Conservation (phyloP, 2,888 invertebrate genomes). For the Melangyna quadrimaculata region DNA sequence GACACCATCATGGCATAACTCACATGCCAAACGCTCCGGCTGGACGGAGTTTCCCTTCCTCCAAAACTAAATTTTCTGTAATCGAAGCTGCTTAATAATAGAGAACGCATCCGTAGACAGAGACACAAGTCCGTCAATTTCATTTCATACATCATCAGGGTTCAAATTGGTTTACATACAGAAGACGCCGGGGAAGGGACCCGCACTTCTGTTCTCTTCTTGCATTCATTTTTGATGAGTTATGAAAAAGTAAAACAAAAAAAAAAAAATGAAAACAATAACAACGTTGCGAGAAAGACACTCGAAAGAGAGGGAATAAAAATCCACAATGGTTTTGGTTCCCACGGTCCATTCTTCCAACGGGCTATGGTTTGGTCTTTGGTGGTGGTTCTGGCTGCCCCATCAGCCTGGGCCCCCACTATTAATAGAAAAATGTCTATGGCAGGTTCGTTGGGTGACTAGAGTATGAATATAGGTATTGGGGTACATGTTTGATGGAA, state of each 20-base stretch:
- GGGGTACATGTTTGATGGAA: slow-evolving; percentile 43
- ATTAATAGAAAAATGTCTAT: slow-evolving; percentile 48
- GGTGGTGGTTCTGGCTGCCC: not conserved
- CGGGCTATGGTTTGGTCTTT: slow-evolving; percentile 6
- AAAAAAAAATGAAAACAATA: slow-evolving; percentile 28
- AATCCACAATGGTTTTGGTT: slow-evolving; percentile 63
- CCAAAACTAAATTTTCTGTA: slow-evolving; percentile 27
- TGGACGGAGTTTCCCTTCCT: slow-evolving; percentile 41
- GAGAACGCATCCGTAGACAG: slow-evolving; percentile 59
- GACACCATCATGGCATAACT: slow-evolving; percentile 59
- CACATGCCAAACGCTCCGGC: slow-evolving; percentile 43
- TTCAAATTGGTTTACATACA: not conserved
- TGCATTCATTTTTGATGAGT: slow-evolving; percentile 66
- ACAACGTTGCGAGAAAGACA: slow-evolving; percentile 44
- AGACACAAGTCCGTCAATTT: slow-evolving; percentile 32
- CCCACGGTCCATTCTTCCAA: slow-evolving; percentile 62
- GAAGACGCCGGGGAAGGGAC: slow-evolving; percentile 18
- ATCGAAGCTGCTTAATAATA: slow-evolving; percentile 67
- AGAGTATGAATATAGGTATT: not conserved
- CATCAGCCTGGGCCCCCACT: slow-evolving; percentile 24
- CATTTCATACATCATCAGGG: not conserved
- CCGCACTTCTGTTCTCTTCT: slow-evolving; percentile 46
- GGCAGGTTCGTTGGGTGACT: slow-evolving; percentile 2
- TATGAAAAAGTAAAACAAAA: slow-evolving; percentile 41
- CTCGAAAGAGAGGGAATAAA: slow-evolving; percentile 61